Conservation (phyloP, 2,888 invertebrate species). For the Melipona beecheii region DNA sequence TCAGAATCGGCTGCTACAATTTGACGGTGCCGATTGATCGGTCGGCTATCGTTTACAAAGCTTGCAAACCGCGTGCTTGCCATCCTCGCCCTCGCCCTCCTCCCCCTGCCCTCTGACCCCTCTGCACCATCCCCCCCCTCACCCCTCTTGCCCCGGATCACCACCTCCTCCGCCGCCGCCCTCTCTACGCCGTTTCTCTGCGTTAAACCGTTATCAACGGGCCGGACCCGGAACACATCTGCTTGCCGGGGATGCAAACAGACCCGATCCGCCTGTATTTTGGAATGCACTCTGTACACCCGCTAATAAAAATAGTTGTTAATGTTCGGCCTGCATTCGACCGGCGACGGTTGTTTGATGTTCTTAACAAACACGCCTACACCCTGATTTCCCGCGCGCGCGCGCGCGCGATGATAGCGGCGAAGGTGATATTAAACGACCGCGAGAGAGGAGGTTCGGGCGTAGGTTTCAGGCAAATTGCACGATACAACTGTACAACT, state of each 20-base stretch:
- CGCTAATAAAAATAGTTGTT: slow-evolving; percentile 61
- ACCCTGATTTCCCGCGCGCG: too few species aligned
- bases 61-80: slow-evolving; percentile 70
- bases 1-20: slow-evolving; percentile 74
- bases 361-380: slow-evolving; percentile 16
- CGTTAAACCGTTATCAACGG: slow-evolving; percentile 66
- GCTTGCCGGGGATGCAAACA: slow-evolving; percentile 57
- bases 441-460: too few species aligned
- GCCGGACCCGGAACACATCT: slow-evolving; percentile 56
- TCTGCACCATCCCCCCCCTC: background rate
- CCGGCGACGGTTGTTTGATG: slow-evolving; percentile 52
- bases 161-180: background rate
- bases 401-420: too few species aligned
- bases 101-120: background rate
- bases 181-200: slow-evolving; percentile 51
- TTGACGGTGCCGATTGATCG: slow-evolving; percentile 72
- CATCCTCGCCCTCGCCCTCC: slow-evolving; percentile 18
- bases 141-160: background rate
- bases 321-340: slow-evolving; percentile 50
- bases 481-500: too few species aligned
- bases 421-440: too few species aligned
- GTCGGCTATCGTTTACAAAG: slow-evolving; percentile 73
- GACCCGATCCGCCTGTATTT: slow-evolving; percentile 46
- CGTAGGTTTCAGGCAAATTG: too few species aligned
- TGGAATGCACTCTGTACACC: slow-evolving; percentile 54